Conservation (phyloP, 2,113 vertebrate genomes). For the Pelecanus crispus region DNA sequence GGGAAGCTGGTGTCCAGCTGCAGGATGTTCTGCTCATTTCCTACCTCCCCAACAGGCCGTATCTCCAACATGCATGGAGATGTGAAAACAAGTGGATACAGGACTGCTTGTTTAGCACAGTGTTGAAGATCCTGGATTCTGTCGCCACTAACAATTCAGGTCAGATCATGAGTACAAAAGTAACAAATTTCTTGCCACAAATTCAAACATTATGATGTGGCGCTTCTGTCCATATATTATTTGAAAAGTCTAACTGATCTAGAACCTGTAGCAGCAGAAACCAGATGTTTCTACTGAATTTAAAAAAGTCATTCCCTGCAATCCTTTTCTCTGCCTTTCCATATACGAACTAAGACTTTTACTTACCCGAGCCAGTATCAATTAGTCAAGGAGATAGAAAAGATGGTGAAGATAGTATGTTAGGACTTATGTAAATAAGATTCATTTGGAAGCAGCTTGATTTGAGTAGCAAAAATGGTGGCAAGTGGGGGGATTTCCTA, state of each 20-base stretch:
- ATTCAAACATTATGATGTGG: not conserved
- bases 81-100: too few relatives aligned
- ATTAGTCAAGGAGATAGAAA: not conserved
- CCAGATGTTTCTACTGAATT: not conserved
- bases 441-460: not conserved
- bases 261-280: not conserved
- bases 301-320: not conserved
- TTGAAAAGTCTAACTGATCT: not conserved
- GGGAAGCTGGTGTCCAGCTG: too few relatives aligned
- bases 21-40: not conserved
- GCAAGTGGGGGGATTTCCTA: not conserved
- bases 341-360: not conserved
- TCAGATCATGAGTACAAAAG: not conserved
- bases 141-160: not conserved
- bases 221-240: not conserved
- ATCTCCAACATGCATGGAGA: fast-evolving
- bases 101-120: not conserved
- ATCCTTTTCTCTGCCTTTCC: not conserved
- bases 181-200: not conserved
- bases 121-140: not conserved
- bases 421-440: not conserved
- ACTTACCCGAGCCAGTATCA: not conserved
- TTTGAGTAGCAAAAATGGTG: not conserved
- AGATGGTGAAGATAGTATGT: not conserved
- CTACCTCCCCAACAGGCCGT: not conserved